phyloP scores from a whole-genome alignment of 2,888 invertebrate genomes.

The Drosophila kambysellisi region DNA sequence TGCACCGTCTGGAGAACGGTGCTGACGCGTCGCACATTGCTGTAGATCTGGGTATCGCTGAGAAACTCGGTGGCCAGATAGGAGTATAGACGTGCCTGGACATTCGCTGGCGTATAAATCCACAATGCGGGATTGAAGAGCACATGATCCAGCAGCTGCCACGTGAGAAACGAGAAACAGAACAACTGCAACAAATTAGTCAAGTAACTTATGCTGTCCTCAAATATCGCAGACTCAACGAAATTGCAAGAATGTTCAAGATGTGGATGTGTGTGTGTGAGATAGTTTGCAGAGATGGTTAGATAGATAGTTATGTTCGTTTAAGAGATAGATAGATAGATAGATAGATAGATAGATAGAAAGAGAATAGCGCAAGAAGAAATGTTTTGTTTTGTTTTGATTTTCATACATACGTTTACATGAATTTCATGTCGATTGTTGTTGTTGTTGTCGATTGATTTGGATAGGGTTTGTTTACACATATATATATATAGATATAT shows the following conservation, averaged over 20 bases:
- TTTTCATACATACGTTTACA: slow-evolving; percentile 81
- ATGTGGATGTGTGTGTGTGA: slow-evolving; percentile 10
- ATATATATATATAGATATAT: slow-evolving; percentile 11
- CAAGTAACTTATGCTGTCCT: slow-evolving; percentile 86
- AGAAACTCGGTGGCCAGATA: slow-evolving; percentile 99
- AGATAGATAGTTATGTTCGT: background rate
- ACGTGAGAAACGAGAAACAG: slow-evolving; percentile 95
- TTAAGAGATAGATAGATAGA: background rate
- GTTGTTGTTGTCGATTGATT: slow-evolving; percentile 56
- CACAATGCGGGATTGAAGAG: slow-evolving; percentile 99
- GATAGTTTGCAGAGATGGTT: slow-evolving; percentile 12
- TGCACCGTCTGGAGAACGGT: slow-evolving; percentile 99
- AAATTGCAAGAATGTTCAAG: slow-evolving; percentile 21
- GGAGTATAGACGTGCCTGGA: slow-evolving; percentile 97
- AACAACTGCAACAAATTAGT: slow-evolving; percentile 90
- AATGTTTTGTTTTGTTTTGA: slow-evolving; percentile 31
- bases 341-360: slow-evolving; percentile 21
- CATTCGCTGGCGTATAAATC: slow-evolving; percentile 98
- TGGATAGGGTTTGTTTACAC: slow-evolving; percentile 43
- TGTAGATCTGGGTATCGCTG: slow-evolving; percentile 98
- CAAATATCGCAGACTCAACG: slow-evolving; percentile 66
- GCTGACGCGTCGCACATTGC: slow-evolving; percentile 97
- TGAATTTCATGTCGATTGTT: slow-evolving; percentile 69
- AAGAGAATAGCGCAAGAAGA: slow-evolving; percentile 22
- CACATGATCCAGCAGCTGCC: slow-evolving; percentile 99